phyloP scores from a whole-genome alignment of 2,888 invertebrate species.

The Zaprionus lineosus region DNA sequence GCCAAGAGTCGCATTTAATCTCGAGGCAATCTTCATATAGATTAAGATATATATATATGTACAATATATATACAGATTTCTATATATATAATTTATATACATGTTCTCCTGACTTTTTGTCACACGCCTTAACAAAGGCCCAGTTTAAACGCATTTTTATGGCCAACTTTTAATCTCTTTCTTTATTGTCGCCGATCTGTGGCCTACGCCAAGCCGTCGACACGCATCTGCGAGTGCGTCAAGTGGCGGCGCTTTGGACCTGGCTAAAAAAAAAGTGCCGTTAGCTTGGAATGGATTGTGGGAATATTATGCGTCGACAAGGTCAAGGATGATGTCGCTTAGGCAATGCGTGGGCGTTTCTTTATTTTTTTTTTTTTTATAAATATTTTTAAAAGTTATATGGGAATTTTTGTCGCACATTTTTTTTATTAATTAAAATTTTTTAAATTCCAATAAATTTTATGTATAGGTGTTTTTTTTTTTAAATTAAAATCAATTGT shows the following conservation, averaged over 20 bases:
- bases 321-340: conserved; percentile 60
- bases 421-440: not conserved
- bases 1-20: conserved; percentile 39
- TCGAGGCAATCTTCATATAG: too few species aligned
- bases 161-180: conserved; percentile 12
- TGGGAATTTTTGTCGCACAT: not conserved
- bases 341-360: conserved; percentile 12
- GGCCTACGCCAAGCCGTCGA: conserved; percentile 42
- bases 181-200: conserved; percentile 15
- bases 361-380: conserved; percentile 7
- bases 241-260: conserved; percentile 33
- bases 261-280: conserved; percentile 44
- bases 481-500: too few species aligned
- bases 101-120: conserved; percentile 26
- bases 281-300: conserved; percentile 54
- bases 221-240: conserved; percentile 40
- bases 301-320: conserved; percentile 57
- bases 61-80: too few species aligned
- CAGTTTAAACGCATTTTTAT: conserved; percentile 51
- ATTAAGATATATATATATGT: too few species aligned
- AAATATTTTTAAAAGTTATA: conserved; percentile 2
- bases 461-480: too few species aligned
- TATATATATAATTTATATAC: conserved; percentile 19
- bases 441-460: too few species aligned
- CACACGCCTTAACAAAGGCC: conserved; percentile 51